A percentile compares a stretch with the other conserved stretches of the same genome.
These are phyloP conservation scores for Microplitis demolitor DNA, from an alignment of 1,140 invertebrate species.

Conservation along the genomic window DNA sequence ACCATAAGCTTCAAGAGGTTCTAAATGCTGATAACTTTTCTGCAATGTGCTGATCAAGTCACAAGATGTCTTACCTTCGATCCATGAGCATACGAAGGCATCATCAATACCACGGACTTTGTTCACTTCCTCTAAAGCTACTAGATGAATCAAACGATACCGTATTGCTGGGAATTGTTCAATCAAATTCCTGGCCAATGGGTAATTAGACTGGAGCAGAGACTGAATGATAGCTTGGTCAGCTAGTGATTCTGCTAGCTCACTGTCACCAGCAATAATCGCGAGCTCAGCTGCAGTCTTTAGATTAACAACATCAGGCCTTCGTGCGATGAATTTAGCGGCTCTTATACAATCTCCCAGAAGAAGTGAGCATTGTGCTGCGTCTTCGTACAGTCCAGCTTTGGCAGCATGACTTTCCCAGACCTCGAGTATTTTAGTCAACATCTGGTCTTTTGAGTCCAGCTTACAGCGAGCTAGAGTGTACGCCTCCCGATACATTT, in stretches of 20 bases:
- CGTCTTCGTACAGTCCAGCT: conserved; percentile 64
- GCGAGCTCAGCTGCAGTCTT: conserved; percentile 49
- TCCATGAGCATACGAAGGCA: no score
- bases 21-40: neutral
- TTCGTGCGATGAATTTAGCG: conserved; percentile 44
- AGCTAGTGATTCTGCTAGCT: conserved; percentile 38
- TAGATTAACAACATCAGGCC: conserved; percentile 39
- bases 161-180: conserved; percentile 37
- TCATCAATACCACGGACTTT: neutral
- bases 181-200: conserved; percentile 37
- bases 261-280: conserved; percentile 35
- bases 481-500: conserved; percentile 68
- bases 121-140: neutral
- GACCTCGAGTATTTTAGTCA: conserved; percentile 59
- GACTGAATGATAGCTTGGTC: conserved; percentile 45
- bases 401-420: conserved; percentile 61
- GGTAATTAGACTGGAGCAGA: conserved; percentile 35
- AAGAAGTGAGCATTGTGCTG: conserved; percentile 63
- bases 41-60: no score
- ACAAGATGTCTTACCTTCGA: no score
- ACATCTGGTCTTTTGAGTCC: conserved; percentile 59
- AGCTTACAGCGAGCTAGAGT: conserved; percentile 65
- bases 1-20: neutral
- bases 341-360: conserved; percentile 44
- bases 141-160: conserved; percentile 31